Evolutionary conservation across 1,140 invertebrate species (phyloP), one percentile per base, ranked within the genome.

Genomic region (Teleopsis dalmanni): DNA sequence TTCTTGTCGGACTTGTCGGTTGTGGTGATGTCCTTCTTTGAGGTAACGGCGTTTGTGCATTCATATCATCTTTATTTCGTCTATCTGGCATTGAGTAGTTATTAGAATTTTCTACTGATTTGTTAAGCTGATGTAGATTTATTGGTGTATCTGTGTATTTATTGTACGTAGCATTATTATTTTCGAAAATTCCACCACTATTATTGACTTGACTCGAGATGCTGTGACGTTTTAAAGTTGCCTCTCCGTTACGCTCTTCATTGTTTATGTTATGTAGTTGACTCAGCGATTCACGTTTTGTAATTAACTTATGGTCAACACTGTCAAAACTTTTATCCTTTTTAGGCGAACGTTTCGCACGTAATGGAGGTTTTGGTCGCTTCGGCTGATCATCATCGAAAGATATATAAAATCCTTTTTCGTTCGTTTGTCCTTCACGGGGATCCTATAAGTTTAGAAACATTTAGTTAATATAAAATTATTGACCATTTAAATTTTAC

Each of bases 341-440:
- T 57, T 84, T 86, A 0, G 85, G 85, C 21, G 85, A 88, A 47
- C 80, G 78, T 71, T 88, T 90, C 18, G 78, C 76, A 51, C 87
- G 75, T 13, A 93, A 72, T 23, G 88, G 87, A 1, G 91, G 90
- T 73, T 94, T 94, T 1, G 89, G 86, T 59, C 89, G 78, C 66
- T 90, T 91, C 4, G 91, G 90, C 49, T 80, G 80, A 35, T 89
- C 84, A 62, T 87, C 83, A 62, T 93, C 91, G 66, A 95, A 92
- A 19, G 89, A 89, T 62, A 95, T 92, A 68, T 95, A 94, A 73
- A 96, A 96, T n/a, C 91, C 90, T 73, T 90, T 89, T 68, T 91
- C 85, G 53, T 78, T 79, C n/a, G 70, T 74, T 34, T 71, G 72
- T 35, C 76, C 71, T 11, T 52, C 47, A 10, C 62, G 56, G 0